A percentile compares a stretch with the other conserved stretches of the same genome.
These are phyloP conservation scores for Drosophila mojavensis DNA, from an alignment of 1,140 invertebrate genomes.

Conservation along the genomic window DNA sequence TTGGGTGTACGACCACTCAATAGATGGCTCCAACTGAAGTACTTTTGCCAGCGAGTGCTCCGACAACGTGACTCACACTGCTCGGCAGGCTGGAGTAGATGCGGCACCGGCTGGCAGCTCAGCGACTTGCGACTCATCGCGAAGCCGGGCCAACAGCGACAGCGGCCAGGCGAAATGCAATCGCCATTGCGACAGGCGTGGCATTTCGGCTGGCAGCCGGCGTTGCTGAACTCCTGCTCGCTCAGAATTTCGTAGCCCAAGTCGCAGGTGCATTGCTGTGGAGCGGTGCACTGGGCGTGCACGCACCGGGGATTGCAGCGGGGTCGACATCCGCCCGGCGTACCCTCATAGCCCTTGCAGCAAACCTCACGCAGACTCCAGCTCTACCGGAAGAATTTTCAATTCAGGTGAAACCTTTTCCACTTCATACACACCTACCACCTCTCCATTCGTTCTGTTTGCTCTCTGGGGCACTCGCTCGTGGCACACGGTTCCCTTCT, in stretches of 20 bases:
- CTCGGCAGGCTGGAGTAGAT: not conserved
- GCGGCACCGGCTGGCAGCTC: constrained; percentile 1
- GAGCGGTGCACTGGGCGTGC: constrained; percentile 18
- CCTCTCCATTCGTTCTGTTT: no score
- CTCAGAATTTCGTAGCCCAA: constrained; percentile 11
- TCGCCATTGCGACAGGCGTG: constrained; percentile 14
- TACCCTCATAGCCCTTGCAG: constrained; percentile 18
- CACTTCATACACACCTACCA: no score
- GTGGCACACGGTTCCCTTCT: not conserved
- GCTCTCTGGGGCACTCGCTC: not conserved
- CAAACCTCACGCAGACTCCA: constrained; percentile 7
- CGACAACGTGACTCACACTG: not conserved
- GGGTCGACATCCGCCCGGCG: not conserved
- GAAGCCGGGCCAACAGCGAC: constrained; percentile 15
- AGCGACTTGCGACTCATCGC: no score
- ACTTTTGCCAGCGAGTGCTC: constrained; percentile 9
- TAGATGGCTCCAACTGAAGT: not conserved
- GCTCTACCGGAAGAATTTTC: not conserved
- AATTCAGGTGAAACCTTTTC: no score
- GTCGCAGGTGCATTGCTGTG: constrained; percentile 27
- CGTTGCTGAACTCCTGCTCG: not conserved
- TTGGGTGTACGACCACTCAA: not conserved
- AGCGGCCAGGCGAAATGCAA: constrained; percentile 16
- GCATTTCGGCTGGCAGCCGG: constrained; percentile 18
- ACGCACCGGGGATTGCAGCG: constrained; percentile 11